These are phyloP conservation scores for Lampris incognitus DNA, from an alignment of 2,113 vertebrate genomes.

Conservation along the genomic window DNA sequence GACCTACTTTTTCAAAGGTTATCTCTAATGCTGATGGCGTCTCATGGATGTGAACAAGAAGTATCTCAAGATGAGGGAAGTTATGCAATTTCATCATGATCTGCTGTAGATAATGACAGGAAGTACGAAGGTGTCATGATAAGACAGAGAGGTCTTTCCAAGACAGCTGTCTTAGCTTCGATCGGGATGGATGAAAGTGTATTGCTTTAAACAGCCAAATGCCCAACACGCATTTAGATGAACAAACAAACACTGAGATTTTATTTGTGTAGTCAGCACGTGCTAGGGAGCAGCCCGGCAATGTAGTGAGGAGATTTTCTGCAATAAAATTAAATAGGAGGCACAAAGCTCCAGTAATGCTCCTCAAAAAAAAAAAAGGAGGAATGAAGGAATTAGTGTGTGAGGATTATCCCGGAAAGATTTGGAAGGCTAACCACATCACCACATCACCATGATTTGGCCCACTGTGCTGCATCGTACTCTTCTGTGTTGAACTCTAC, in stretches of 20 bases:
- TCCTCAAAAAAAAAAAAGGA: conserved; percentile 18
- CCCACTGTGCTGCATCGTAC: neutral
- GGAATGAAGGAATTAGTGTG: conserved; percentile 17
- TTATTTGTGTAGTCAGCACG: neutral
- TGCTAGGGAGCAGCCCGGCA: neutral
- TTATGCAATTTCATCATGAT: neutral
- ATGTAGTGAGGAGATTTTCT: neutral
- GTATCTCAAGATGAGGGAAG: neutral
- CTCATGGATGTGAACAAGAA: neutral
- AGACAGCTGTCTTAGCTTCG: neutral
- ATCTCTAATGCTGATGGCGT: neutral
- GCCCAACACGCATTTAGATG: neutral
- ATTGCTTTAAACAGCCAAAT: neutral
- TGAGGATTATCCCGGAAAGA: conserved; percentile 15
- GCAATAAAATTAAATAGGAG: neutral
- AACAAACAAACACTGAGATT: neutral
- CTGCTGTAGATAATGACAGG: neutral
- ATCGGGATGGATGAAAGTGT: neutral
- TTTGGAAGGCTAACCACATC: neutral
- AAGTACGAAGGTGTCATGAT: neutral
- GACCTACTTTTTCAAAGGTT: neutral
- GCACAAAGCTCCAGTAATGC: neutral
- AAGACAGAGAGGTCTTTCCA: neutral
- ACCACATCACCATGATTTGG: neutral
- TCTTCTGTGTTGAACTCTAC: neutral